A percentile compares a stretch with the other conserved stretches of the same genome.
These are phyloP conservation scores for Leptosomus discolor DNA, from an alignment of 2,113 vertebrate species.

Conservation along the genomic window DNA sequence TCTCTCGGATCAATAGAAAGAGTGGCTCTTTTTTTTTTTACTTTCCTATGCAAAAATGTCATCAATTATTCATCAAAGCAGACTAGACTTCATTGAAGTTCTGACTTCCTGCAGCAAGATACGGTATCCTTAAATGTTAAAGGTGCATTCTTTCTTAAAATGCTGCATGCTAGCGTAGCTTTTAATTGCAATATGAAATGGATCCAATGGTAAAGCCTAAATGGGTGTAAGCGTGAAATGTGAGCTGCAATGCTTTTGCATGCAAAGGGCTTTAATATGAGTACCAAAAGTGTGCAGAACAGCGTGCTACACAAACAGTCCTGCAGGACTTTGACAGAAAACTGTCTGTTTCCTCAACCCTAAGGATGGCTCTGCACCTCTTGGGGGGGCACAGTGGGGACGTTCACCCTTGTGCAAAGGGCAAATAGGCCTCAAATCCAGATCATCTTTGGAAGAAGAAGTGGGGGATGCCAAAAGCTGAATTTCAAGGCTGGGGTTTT, in stretches of 20 bases:
- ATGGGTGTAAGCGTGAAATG: background rate
- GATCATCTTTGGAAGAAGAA: fast-evolving
- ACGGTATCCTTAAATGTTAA: background rate
- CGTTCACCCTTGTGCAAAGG: fast-evolving
- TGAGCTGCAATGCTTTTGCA: background rate
- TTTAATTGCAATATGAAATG: background rate
- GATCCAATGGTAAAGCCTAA: background rate
- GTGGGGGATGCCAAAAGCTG: background rate
- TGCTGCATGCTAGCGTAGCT: background rate
- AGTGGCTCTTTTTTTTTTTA: background rate
- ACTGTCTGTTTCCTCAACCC: background rate
- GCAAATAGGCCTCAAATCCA: background rate
- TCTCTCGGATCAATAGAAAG: background rate
- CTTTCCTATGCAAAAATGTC: background rate
- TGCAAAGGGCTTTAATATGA: background rate
- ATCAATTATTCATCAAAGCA: constrained; percentile 67
- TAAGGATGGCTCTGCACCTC: background rate
- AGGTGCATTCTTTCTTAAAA: background rate
- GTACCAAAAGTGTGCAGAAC: background rate
- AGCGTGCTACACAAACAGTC: background rate
- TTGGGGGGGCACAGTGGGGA: fast-evolving
- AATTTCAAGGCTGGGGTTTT: background rate
- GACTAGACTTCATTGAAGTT: constrained; percentile 20
- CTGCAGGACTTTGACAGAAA: background rate
- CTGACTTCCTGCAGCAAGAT: constrained; percentile 23